Conservation (phyloP, 2,113 vertebrate species). For the Sceloporus undulatus region DNA sequence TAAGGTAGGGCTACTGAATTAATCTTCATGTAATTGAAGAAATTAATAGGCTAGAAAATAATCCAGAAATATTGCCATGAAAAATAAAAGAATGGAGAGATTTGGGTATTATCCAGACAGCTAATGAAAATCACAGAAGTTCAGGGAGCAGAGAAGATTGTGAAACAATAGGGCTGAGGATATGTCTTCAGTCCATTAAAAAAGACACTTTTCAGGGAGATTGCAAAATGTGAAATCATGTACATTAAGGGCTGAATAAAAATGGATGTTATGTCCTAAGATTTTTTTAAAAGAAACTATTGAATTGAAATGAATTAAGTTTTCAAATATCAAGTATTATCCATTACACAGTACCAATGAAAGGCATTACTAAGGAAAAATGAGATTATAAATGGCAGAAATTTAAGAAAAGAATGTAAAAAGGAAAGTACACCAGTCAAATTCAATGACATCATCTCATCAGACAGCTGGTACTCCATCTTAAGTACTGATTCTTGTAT, state of each 20-base stretch:
- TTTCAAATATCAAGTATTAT: no score
- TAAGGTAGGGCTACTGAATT: conserved; percentile 62
- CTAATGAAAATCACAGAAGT: not conserved
- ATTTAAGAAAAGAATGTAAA: not conserved
- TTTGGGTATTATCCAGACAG: not conserved
- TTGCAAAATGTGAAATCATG: not conserved
- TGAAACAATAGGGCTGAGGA: not conserved
- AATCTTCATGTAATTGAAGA: conserved; percentile 65
- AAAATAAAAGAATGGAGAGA: not conserved
- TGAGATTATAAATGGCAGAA: not conserved
- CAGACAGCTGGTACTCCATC: not conserved
- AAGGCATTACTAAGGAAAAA: no score
- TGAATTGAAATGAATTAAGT: not conserved
- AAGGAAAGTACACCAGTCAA: not conserved
- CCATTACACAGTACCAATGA: no score
- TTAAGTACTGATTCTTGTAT: not conserved
- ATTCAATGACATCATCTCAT: not conserved
- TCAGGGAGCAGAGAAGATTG: not conserved
- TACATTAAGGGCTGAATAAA: not conserved
- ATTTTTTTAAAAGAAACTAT: not conserved
- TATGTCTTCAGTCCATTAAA: not conserved
- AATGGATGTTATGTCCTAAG: no score
- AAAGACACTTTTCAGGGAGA: not conserved
- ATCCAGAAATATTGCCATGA: conserved; percentile 44
- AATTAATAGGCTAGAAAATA: conserved; percentile 56